These are phyloP conservation scores for Eumeta japonica DNA, from an alignment of 1,140 invertebrate species.

Conservation along the genomic window DNA sequence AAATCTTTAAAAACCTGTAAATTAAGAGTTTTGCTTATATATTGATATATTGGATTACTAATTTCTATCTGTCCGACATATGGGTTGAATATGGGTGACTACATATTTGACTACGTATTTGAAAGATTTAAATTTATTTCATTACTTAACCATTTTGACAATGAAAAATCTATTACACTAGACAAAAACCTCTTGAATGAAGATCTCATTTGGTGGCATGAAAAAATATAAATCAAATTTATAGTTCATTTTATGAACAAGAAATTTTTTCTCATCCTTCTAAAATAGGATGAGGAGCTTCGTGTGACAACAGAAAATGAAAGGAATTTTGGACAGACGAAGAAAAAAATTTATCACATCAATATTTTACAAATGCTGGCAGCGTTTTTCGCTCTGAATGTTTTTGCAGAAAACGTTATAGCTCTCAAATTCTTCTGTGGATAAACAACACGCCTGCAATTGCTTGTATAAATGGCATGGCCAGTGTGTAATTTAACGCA, in stretches of 20 bases:
- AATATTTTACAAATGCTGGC: slow-evolving; percentile 21
- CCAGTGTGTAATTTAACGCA: slow-evolving; percentile 13
- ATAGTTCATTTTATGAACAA: slow-evolving; percentile 3
- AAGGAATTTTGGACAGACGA: slow-evolving; percentile 16
- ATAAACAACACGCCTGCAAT: slow-evolving; percentile 22
- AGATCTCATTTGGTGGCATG: slow-evolving; percentile 24
- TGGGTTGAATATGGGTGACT: too few relatives aligned
- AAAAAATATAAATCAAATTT: slow-evolving; percentile 9
- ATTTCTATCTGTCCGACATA: slow-evolving; percentile 8
- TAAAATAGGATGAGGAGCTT: slow-evolving; percentile 20
- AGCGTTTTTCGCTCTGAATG: slow-evolving; percentile 9
- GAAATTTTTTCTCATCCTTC: slow-evolving; percentile 25
- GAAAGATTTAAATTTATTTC: slow-evolving; percentile 11
- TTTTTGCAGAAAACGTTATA: slow-evolving; percentile 6
- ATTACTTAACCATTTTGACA: slow-evolving; percentile 2
- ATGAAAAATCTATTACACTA: slow-evolving; percentile 6
- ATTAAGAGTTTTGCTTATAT: slow-evolving; percentile 2
- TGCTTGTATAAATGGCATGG: slow-evolving; percentile 19
- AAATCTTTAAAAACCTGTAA: slow-evolving; percentile 3
- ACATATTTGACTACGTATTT: slow-evolving; percentile 9
- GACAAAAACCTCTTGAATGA: slow-evolving; percentile 1
- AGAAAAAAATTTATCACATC: slow-evolving; percentile 17
- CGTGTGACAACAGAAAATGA: slow-evolving; percentile 9
- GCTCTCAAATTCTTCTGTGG: slow-evolving; percentile 16
- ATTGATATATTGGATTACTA: slow-evolving; percentile 4